Percentiles rank a stretch among this genome's conserved stretches.
Evolutionary conservation across 64 coral and sea anemone genomes (phyloP).

Genomic region (Actinia tenebrosa): DNA sequence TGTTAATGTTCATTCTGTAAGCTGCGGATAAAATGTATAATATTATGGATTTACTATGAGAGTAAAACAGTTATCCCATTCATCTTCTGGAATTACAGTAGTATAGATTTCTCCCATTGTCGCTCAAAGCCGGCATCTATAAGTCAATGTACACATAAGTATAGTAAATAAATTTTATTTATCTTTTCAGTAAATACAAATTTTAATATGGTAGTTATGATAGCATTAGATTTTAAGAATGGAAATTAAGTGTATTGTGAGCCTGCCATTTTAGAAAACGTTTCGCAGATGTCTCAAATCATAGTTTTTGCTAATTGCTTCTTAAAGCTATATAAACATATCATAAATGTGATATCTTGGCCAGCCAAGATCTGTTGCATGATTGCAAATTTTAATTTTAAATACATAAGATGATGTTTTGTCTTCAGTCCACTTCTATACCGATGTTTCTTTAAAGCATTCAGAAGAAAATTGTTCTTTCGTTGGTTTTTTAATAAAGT

Average conservation of each 20-base stretch:
- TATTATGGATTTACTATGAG: no score
- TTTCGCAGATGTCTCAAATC: background rate
- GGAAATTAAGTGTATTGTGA: background rate
- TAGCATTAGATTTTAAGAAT: background rate
- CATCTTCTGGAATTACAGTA: no score
- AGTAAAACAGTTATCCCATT: no score
- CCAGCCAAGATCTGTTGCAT: background rate
- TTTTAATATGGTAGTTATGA: background rate
- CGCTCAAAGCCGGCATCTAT: background rate
- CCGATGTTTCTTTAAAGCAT: constrained; percentile 13
- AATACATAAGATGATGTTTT: background rate
- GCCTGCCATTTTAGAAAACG: background rate
- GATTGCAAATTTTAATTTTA: background rate
- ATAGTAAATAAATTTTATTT: background rate
- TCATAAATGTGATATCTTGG: background rate
- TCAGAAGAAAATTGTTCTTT: background rate
- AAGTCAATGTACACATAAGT: background rate
- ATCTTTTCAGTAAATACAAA: background rate
- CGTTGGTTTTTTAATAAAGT: background rate
- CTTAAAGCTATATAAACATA: background rate
- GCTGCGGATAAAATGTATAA: no score
- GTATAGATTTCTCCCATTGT: background rate
- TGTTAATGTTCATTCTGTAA: no score
- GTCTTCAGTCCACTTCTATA: background rate
- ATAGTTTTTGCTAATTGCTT: background rate